phyloP scores from a whole-genome alignment of 2,888 invertebrate genomes.

The Gisinianus flammeolus region DNA sequence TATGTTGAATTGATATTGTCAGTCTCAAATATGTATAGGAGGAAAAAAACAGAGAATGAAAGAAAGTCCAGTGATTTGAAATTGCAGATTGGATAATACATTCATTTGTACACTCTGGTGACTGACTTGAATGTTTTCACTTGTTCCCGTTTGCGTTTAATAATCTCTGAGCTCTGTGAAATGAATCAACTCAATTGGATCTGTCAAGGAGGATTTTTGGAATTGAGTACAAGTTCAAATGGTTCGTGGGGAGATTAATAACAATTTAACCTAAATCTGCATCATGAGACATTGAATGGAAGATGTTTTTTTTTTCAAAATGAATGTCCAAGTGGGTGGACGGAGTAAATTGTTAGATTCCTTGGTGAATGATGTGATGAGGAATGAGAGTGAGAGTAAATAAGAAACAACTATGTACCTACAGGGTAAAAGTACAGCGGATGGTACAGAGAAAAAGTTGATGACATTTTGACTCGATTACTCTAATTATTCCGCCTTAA shows the following conservation, averaged over 20 bases:
- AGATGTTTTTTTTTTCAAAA: too few relatives aligned
- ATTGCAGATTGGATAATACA: too few relatives aligned
- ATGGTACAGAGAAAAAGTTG: not conserved
- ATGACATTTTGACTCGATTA: conserved; percentile 20
- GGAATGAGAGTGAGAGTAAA: conserved; percentile 10
- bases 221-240: conserved; percentile 29
- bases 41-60: too few relatives aligned
- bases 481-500: conserved; percentile 17
- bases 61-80: too few relatives aligned
- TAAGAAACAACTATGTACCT: not conserved
- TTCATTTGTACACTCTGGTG: too few relatives aligned
- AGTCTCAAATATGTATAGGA: too few relatives aligned
- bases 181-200: conserved; percentile 2
- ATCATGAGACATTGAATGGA: not conserved
- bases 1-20: too few relatives aligned
- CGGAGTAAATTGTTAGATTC: not conserved
- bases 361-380: not conserved
- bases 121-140: conserved; percentile 27
- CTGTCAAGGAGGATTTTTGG: not conserved
- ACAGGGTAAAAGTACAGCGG: too few relatives aligned
- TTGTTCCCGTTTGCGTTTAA: conserved; percentile 23
- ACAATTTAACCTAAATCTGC: conserved; percentile 24
- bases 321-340: too few relatives aligned
- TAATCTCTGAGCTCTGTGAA: conserved; percentile 27
- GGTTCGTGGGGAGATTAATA: conserved; percentile 13